phyloP scores from a whole-genome alignment of 2,888 invertebrate genomes.

The Cheilosia soror region DNA sequence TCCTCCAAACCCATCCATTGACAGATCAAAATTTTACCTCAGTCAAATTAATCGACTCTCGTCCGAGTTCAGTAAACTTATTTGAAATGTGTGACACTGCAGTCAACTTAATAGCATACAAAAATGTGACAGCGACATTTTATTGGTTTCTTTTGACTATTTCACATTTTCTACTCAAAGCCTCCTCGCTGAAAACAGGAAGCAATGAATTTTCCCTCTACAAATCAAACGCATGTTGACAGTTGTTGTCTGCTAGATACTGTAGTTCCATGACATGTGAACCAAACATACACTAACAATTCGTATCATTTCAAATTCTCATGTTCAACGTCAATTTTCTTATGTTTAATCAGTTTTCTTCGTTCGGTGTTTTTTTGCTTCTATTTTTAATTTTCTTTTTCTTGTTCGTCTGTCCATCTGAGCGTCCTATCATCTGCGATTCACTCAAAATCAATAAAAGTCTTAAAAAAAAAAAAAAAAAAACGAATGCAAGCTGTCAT shows the following conservation, averaged over 20 bases:
- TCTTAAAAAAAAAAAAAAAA: conserved; percentile 46
- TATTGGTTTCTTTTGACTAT: conserved; percentile 45
- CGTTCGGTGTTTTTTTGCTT: conserved; percentile 18
- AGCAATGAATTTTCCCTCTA: conserved; percentile 61
- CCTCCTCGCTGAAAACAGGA: conserved; percentile 33
- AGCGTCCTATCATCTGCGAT: conserved; percentile 65
- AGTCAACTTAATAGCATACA: neutral
- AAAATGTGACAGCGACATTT: conserved; percentile 8
- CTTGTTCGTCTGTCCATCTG: conserved; percentile 35
- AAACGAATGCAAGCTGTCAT: conserved; percentile 60
- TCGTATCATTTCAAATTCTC: conserved; percentile 73
- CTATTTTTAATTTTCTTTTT: conserved; percentile 1
- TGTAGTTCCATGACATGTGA: conserved; percentile 56
- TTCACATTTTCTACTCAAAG: neutral
- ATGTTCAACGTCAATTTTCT: conserved; percentile 75
- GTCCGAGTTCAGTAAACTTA: neutral
- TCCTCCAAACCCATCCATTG: no score
- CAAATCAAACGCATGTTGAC: conserved; percentile 68
- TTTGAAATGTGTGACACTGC: conserved; percentile 11
- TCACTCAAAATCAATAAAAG: conserved; percentile 74
- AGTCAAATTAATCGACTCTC: neutral
- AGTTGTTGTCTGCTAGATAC: conserved; percentile 29
- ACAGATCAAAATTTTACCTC: no score
- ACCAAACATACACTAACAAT: conserved; percentile 60
- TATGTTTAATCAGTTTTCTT: conserved; percentile 68